Evolutionary conservation across 2,888 invertebrate genomes (phyloP).

Genomic region (Linnaemya vulpina): DNA sequence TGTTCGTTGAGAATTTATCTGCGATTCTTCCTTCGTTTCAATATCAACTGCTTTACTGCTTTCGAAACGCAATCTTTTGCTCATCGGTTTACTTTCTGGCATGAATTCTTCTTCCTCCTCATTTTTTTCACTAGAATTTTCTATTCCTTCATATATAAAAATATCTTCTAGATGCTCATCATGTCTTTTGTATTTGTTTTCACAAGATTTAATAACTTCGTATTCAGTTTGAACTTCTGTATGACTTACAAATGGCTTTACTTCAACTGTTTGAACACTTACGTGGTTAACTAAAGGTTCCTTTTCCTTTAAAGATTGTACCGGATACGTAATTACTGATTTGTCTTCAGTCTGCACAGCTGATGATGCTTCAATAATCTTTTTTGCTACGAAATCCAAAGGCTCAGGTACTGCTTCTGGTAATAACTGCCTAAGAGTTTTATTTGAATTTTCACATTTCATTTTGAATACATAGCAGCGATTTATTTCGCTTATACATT

Average conservation of each 20-base stretch:
- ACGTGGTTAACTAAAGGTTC: constrained; percentile 10
- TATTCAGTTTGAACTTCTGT: constrained; percentile 66
- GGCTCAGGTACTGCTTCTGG: constrained; percentile 76
- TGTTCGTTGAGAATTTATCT: background rate
- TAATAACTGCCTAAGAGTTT: constrained; percentile 80
- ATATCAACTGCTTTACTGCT: background rate
- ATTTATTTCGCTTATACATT: constrained; percentile 82
- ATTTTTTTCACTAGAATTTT: background rate
- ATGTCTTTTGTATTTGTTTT: background rate
- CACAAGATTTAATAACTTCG: background rate
- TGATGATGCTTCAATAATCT: constrained; percentile 44
- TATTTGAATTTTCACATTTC: constrained; percentile 81
- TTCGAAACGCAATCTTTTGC: constrained; percentile 36
- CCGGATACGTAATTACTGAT: constrained; percentile 11
- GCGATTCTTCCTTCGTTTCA: background rate
- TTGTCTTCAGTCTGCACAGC: constrained; percentile 72
- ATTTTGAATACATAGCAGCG: constrained; percentile 82
- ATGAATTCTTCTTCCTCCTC: background rate
- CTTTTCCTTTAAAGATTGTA: constrained; percentile 37
- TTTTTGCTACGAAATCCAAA: constrained; percentile 24
- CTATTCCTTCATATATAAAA: constrained; percentile 44
- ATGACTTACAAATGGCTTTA: constrained; percentile 25
- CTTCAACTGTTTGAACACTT: constrained; percentile 31
- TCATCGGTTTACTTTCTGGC: background rate
- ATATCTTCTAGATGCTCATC: constrained; percentile 23